Conservation (phyloP, 2,888 invertebrate genomes). For the Stenurella melanura region DNA sequence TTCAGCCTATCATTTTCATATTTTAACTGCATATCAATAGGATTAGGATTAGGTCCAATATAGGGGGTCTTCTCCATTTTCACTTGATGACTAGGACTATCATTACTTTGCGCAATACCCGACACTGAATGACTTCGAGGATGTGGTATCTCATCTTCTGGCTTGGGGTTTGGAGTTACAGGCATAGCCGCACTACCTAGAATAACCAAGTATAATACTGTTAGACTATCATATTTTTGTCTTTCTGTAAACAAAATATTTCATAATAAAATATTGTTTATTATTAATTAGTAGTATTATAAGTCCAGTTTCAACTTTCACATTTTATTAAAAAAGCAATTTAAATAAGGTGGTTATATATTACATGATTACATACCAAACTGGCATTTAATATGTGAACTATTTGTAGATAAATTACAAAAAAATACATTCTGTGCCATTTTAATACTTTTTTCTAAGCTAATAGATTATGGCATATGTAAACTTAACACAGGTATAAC, state of each 20-base stretch:
- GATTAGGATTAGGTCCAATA: slow-evolving; percentile 66
- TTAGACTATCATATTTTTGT: not conserved
- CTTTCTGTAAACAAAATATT: not conserved
- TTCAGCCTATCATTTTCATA: slow-evolving; percentile 98
- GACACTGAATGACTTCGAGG: slow-evolving; percentile 79
- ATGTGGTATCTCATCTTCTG: slow-evolving; percentile 75
- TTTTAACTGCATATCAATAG: slow-evolving; percentile 90
- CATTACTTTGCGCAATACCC: slow-evolving; percentile 75
- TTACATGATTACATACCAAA: slow-evolving; percentile 28
- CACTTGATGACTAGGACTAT: slow-evolving; percentile 81
- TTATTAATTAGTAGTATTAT: not conserved
- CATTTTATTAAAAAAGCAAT: not conserved
- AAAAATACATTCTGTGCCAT: slow-evolving; percentile 31
- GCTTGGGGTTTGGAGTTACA: slow-evolving; percentile 63
- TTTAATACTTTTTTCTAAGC: not conserved
- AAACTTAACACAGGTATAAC: not conserved
- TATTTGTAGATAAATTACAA: slow-evolving; percentile 29
- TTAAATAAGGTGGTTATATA: not conserved
- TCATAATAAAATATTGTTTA: no score
- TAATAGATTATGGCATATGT: not conserved
- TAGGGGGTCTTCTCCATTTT: slow-evolving; percentile 68
- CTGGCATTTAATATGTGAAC: slow-evolving; percentile 32
- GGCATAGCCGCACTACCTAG: slow-evolving; percentile 57
- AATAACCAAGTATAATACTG: slow-evolving; percentile 9
- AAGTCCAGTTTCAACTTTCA: not conserved